Base-by-base conservation (phyloP, 2,888 invertebrate genomes). In the Anthophora plumipes region DNA sequence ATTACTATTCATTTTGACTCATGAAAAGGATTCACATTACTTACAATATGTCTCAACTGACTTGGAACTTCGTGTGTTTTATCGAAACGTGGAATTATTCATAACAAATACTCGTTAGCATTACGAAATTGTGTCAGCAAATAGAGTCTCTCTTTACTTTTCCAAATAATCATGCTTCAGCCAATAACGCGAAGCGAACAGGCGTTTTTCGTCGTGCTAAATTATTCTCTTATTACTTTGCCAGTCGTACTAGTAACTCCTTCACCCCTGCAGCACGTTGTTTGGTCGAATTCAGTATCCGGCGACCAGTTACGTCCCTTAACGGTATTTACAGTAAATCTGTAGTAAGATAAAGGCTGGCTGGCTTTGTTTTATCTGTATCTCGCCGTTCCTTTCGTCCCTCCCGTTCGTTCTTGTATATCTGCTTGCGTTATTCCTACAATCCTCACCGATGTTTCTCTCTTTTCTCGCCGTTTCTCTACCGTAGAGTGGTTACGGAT, bases 291-390 rank as follows among this genome's bases (percentile, higher is more conserved):
- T 78, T 64, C 52, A 46, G 11, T 60, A 46, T 54, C 50, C 43
- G 5, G n/a, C 63, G 68, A 66, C 57, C 67, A 59, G 50, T 59
- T 67, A 67, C 71, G 12, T 74, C 67, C 57, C 66, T 79, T 77
- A 79, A 77, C 75, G 48, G 71, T 83, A 78, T 86, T 76, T 77
- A 78, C 74, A 70, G 76, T 86, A 83, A 85, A 87, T 83, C 72
- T 66, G 52, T 68, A 74, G 74, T 48, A 66, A 81, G 81, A 78
- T 77, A 84, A 83, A 80, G 60, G 57, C 31, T 43, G 52, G 17
- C 41, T 25, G 43, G 8, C 54, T 67, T 57, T 67, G 75, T 70
- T 79, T 88, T 84, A 86, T 73, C 80, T 59, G 77, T 76, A 61
- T 82, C 74, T 43, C 60, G 60, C 31, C 60, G 54, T 84, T 80